These are phyloP conservation scores for Trichosurus vulpecula DNA, from an alignment of 2,797 vertebrate genomes.

Conservation along the genomic window DNA sequence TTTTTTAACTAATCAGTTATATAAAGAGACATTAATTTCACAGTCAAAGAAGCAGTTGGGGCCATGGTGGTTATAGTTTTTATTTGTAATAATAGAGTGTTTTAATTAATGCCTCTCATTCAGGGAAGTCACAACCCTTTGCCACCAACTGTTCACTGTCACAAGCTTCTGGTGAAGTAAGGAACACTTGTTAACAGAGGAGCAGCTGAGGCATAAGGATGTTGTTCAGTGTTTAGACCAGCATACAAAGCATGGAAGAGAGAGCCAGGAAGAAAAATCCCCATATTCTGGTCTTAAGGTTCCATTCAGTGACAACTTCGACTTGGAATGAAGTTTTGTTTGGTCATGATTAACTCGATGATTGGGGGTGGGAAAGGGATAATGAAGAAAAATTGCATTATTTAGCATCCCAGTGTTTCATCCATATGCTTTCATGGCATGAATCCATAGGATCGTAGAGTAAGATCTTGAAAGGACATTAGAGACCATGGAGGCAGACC, in stretches of 20 bases:
- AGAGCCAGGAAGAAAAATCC: background rate
- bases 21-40: constrained; percentile 5
- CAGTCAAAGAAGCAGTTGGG: background rate
- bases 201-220: accelerated
- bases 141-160: background rate
- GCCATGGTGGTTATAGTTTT: background rate
- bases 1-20: background rate
- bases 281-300: background rate
- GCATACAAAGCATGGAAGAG: background rate
- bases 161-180: background rate
- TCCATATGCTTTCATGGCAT: background rate
- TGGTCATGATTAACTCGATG: background rate
- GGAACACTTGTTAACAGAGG: background rate
- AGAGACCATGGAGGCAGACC: too few species aligned
- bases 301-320: background rate
- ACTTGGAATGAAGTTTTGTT: background rate
- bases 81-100: background rate
- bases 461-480: background rate
- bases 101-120: background rate
- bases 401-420: background rate
- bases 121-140: background rate
- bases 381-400: background rate
- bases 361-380: background rate
- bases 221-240: background rate
- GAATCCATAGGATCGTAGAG: background rate